Evolutionary conservation across 2,797 vertebrate genomes (phyloP).

Genomic region (Coregonus ussuriensis): DNA sequence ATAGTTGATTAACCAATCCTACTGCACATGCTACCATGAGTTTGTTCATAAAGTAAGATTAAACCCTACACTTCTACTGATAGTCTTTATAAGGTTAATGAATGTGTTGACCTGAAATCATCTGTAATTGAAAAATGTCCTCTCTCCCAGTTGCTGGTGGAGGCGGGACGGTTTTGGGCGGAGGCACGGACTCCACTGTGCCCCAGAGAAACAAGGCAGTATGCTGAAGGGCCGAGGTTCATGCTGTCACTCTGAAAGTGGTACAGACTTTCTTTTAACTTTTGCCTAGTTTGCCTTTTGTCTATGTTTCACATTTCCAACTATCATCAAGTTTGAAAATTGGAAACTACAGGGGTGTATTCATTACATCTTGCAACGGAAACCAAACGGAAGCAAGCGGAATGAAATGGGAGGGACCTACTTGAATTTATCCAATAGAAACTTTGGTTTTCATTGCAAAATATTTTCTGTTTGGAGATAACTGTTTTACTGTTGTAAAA

Average conservation of each 20-base stretch:
- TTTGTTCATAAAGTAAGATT: too few species aligned
- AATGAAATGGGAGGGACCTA: too few species aligned
- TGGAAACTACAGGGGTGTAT: slow-evolving; percentile 6
- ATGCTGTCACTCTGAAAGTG: slow-evolving; percentile 85
- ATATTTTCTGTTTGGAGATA: too few species aligned
- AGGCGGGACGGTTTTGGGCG: slow-evolving; percentile 80
- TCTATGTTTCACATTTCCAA: background rate
- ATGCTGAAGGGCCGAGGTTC: slow-evolving; percentile 76
- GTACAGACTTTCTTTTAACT: slow-evolving; percentile 60
- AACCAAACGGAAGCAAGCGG: too few species aligned
- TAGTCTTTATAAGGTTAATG: background rate
- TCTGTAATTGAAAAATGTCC: background rate
- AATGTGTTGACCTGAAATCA: background rate
- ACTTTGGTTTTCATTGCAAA: too few species aligned
- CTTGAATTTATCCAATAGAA: too few species aligned
- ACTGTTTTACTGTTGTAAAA: too few species aligned
- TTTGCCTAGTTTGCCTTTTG: background rate
- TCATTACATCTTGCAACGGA: too few species aligned
- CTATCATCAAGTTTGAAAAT: background rate
- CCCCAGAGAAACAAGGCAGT: slow-evolving; percentile 78
- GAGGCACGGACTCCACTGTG: slow-evolving; percentile 72
- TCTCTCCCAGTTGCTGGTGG: slow-evolving; percentile 83
- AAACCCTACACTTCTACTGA: too few species aligned
- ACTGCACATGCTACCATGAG: too few species aligned
- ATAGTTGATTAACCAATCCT: background rate